phyloP scores from a whole-genome alignment of 2,888 invertebrate genomes.

The Portevinia maculata region DNA sequence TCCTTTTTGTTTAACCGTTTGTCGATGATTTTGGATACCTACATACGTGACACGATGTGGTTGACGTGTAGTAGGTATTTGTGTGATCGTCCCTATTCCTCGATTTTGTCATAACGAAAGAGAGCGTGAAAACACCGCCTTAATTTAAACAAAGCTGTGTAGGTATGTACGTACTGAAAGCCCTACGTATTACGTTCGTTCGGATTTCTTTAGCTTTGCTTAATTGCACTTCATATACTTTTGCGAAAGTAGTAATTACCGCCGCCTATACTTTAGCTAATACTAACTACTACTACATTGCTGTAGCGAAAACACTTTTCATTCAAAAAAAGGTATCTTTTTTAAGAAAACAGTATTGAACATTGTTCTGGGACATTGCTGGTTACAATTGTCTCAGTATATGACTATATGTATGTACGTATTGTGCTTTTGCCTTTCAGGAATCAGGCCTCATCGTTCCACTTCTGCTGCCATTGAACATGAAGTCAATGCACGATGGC shows the following conservation, averaged over 20 bases:
- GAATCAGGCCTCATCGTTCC: conserved; percentile 46
- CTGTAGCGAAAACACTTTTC: conserved; percentile 14
- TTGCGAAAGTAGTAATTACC: conserved; percentile 55
- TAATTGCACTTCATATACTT: conserved; percentile 57
- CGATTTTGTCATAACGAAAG: conserved; percentile 1
- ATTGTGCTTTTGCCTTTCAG: conserved; percentile 41
- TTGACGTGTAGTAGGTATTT: conserved; percentile 63
- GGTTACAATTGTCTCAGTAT: no score
- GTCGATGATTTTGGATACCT: conserved; percentile 49
- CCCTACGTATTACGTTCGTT: not conserved
- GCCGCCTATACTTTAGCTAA: conserved; percentile 9
- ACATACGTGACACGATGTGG: conserved; percentile 50
- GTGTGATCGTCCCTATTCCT: conserved; percentile 23
- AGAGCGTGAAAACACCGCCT: conserved; percentile 2
- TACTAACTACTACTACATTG: not conserved
- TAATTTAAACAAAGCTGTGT: conserved; percentile 32
- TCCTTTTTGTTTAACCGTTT: conserved; percentile 57
- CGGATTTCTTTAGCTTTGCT: conserved; percentile 32
- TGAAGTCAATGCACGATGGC: conserved; percentile 70
- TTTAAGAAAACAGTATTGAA: no score
- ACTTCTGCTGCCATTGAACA: conserved; percentile 73
- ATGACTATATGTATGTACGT: conserved; percentile 25
- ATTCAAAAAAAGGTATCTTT: no score
- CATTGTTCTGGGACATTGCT: no score
- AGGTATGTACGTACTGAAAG: not conserved